Evolutionary conservation across 2,113 vertebrate genomes (phyloP), one percentile per base, ranked within the genome.

Genomic region (Tamias sibiricus): DNA sequence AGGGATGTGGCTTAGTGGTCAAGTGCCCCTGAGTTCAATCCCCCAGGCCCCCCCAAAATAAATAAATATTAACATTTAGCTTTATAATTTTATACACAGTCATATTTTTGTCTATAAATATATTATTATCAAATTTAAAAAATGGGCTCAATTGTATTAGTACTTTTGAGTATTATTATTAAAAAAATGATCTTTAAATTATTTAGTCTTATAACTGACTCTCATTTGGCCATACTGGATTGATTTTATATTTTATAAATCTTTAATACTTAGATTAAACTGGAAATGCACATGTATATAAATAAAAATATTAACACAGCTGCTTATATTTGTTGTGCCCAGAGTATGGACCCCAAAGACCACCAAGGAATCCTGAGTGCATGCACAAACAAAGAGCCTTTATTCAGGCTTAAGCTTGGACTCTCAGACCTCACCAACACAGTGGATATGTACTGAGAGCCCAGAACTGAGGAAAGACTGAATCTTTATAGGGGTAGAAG

Each of bases 251-350:
- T 94, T 95, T 97, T 95, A 90, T 66, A 97, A 97, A 94, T 93
- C 82, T 96, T 96, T 95, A 91, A 94, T 97, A 98, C 3, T 71
- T 80, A 94, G n/a, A 42, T 91, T 97, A 97, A 97, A 87, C 79
- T 97, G 30, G 90, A 98, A 95, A 96, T 97, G 83, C n/a, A 92
- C 40, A 92, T 87, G 95, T 93, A 68, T 93, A 14, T 97, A 90
- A 96, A 64, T 92, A 97, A 92, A 94, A 95, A 96, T 97, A 94
- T 97, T 96, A 98, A 57, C 96, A 88, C 52, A 40, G 47, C 76
- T 98, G 95, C 90, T 90, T 97, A 82, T 89, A n/a, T 98, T 97
- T 97, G 95, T 97, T 98, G n/a, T n/a, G n/a, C n/a, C n/a, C n/a
- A n/a, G n/a, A n/a, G n/a, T n/a, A n/a, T n/a, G n/a, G n/a, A n/a